Evolutionary conservation across 2,888 invertebrate species (phyloP).

Genomic region (Chrysodeixis includens): DNA sequence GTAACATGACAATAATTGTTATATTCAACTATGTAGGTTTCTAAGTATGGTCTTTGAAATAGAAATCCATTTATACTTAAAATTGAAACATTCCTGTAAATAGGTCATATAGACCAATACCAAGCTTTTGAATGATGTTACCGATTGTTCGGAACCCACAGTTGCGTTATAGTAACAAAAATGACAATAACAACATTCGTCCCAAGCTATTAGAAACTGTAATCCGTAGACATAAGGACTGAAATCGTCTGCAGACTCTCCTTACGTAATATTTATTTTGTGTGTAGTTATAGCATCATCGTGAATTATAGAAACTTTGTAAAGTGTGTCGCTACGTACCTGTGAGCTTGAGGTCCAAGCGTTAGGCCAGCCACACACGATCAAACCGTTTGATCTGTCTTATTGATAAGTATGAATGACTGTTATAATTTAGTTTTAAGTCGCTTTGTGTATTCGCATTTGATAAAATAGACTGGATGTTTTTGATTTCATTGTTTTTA

Average conservation of each 20-base stretch:
- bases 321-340: slow-evolving; percentile 51
- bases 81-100: slow-evolving; percentile 34
- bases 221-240: slow-evolving; percentile 15
- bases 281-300: slow-evolving; percentile 53
- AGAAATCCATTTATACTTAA: slow-evolving; percentile 4
- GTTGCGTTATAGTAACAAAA: slow-evolving; percentile 62
- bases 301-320: slow-evolving; percentile 54
- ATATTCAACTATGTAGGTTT: neutral
- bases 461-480: slow-evolving; percentile 55
- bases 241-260: slow-evolving; percentile 27
- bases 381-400: slow-evolving; percentile 35
- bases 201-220: slow-evolving; percentile 29
- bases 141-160: slow-evolving; percentile 20
- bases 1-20: neutral
- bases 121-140: slow-evolving; percentile 32
- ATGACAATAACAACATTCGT: slow-evolving; percentile 40
- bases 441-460: slow-evolving; percentile 46
- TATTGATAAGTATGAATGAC: slow-evolving; percentile 22
- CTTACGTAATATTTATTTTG: slow-evolving; percentile 51
- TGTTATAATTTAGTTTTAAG: slow-evolving; percentile 33
- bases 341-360: slow-evolving; percentile 43
- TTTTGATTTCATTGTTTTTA: slow-evolving; percentile 37
- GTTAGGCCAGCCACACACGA: slow-evolving; percentile 50
- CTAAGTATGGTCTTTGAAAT: slow-evolving; percentile 7
- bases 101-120: slow-evolving; percentile 26